Conservation (phyloP, 1,140 invertebrate genomes). For the Bombus consobrinus region DNA sequence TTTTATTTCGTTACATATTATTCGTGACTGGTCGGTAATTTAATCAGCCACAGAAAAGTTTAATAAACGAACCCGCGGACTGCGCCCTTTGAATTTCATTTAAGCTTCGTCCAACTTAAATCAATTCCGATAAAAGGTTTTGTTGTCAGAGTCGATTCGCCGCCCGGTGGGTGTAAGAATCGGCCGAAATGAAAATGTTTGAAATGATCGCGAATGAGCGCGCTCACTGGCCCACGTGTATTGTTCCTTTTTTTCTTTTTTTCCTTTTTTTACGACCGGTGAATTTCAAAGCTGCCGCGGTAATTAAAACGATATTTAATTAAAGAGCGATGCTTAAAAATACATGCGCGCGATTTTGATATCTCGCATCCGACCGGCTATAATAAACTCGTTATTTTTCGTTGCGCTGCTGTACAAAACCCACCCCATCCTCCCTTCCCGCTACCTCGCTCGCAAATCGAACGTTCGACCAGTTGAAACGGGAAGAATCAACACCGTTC, state of each 20-base stretch:
- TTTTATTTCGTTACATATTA: conserved; percentile 42
- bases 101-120: conserved; percentile 28
- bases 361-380: conserved; percentile 4
- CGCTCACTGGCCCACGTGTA: neutral
- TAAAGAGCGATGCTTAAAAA: conserved; percentile 32
- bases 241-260: conserved; percentile 6
- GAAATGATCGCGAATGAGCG: neutral
- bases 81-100: conserved; percentile 26
- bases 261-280: neutral
- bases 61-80: conserved; percentile 31
- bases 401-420: neutral
- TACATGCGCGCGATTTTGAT: conserved; percentile 26
- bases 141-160: conserved; percentile 3
- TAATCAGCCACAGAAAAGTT: conserved; percentile 30
- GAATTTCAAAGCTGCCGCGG: conserved; percentile 31
- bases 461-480: neutral
- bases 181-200: conserved; percentile 22
- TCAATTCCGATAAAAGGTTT: conserved; percentile 44
- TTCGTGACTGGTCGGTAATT: conserved; percentile 9
- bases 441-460: neutral
- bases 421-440: no score
- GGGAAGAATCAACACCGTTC: conserved; percentile 4
- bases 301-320: conserved; percentile 45
- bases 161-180: conserved; percentile 17
- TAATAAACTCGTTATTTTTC: conserved; percentile 37